Evolutionary conservation across 1,140 invertebrate genomes (phyloP), one percentile per base, ranked within the genome.

Genomic region (Euwallacea fornicatus): DNA sequence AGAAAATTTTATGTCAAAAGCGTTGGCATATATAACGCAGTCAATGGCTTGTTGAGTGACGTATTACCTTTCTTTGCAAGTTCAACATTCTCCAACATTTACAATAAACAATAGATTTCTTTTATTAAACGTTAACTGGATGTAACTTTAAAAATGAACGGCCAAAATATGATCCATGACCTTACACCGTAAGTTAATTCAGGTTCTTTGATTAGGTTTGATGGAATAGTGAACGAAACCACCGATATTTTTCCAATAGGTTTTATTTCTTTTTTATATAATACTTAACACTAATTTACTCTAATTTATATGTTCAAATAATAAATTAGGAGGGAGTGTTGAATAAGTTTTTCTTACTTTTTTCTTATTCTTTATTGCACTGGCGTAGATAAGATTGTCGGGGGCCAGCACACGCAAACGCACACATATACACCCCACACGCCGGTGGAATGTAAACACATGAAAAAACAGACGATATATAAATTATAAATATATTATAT

Each of bases 401-500:
- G 59, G 58, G 54, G 72, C 69, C 69, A 73, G 71, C 69, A 69
- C 69, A 47, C 50, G 61, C 60, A 71, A 74, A 78, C 74, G 74
- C 75, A 76, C 75, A 78, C 76, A 73, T 75, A 78, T 74, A 75
- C 77, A 78, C 78, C 75, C 78, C 78, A 78, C 67, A 72, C 61
- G 53, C 44, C 33, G 68, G 77, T 78, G 77, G 78, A 79, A 80
- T 78, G 77, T 78, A 73, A 76, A 79, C 78, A 80, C 76, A 79
- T 77, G 77, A 80, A 79, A 33, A 78, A 78, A 75, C 77, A 78
- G 77, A 79, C 75, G 75, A 80, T 76, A 76, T 76, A 80, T 80
- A 80, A 80, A 80, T 80, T 80, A 80, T 80, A 80, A 80, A 80
- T 80, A 80, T 78, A 77, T 77, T 76, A 77, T 78, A 76, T 76